Conservation (phyloP, 2,797 vertebrate species). For the Gymnothorax reevesii region DNA sequence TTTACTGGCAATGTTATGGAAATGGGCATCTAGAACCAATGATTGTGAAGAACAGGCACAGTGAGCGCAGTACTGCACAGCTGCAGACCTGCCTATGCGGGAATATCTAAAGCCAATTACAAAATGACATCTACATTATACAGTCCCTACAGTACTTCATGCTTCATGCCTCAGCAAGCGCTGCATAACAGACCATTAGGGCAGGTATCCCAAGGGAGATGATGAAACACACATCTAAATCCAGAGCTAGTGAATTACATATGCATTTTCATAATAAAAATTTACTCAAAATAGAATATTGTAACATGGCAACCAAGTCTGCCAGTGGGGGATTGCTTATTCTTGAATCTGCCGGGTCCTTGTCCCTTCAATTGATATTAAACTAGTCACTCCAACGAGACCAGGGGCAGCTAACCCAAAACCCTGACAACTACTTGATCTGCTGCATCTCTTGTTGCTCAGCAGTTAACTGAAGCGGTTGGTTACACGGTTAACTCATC, state of each 20-base stretch:
- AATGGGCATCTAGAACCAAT: no score
- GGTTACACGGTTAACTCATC: no score
- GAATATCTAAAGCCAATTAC: neutral
- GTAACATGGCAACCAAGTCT: neutral
- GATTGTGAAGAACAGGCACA: no score
- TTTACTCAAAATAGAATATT: neutral
- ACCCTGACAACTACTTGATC: no score
- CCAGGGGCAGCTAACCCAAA: no score
- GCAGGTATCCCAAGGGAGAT: neutral
- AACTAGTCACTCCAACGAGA: neutral
- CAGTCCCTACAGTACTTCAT: neutral
- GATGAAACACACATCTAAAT: neutral
- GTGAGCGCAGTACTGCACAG: neutral
- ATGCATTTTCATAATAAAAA: neutral
- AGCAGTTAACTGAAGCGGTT: no score
- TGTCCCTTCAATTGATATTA: neutral
- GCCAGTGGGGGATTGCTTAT: neutral
- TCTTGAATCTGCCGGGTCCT: neutral
- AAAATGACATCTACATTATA: neutral
- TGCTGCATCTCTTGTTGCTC: no score
- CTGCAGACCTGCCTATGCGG: neutral
- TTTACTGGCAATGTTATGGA: no score
- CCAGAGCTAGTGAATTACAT: no score
- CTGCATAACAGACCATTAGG: neutral
- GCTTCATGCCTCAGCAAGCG: neutral